These are phyloP conservation scores for Ammodramus savannarum DNA, from an alignment of 2,113 vertebrate species.

Conservation along the genomic window DNA sequence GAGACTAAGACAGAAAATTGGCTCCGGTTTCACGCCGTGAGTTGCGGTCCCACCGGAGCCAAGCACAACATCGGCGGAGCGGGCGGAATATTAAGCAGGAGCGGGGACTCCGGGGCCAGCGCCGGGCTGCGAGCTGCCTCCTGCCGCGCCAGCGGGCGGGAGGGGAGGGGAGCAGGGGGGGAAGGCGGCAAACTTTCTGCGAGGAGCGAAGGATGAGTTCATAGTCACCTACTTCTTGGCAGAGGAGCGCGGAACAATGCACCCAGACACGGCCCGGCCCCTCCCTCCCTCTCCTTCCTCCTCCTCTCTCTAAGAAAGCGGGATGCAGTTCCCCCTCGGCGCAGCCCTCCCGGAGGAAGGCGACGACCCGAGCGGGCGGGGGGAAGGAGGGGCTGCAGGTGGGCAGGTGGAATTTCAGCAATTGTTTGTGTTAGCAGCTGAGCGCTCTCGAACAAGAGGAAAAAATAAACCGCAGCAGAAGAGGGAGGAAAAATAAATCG, in stretches of 20 bases:
- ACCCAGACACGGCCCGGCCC: neutral
- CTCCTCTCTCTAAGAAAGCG: conserved; percentile 39
- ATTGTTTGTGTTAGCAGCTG: conserved; percentile 24
- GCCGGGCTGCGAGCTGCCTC: conserved; percentile 54
- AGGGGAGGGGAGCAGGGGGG: neutral
- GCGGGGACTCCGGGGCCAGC: conserved; percentile 69
- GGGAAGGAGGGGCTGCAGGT: conserved; percentile 17
- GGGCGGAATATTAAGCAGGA: conserved; percentile 79
- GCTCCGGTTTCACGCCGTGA: conserved; percentile 78
- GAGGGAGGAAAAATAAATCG: conserved; percentile 30
- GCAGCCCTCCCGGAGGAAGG: neutral
- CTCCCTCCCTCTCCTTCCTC: conserved; percentile 22
- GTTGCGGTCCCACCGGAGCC: conserved; percentile 76
- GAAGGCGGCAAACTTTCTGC: conserved; percentile 63
- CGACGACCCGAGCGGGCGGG: neutral
- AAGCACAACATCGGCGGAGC: conserved; percentile 76
- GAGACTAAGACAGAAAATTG: conserved; percentile 80
- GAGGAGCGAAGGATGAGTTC: conserved; percentile 44
- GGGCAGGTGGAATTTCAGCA: conserved; percentile 37
- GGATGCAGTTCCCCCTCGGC: neutral
- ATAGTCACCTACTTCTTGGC: conserved; percentile 51
- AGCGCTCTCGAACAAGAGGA: conserved; percentile 14
- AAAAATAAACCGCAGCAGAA: conserved; percentile 20
- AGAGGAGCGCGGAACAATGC: conserved; percentile 26
- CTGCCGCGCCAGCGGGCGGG: conserved; percentile 45